phyloP scores from a whole-genome alignment of 2,888 invertebrate species.

The Ornithoptera priamus region DNA sequence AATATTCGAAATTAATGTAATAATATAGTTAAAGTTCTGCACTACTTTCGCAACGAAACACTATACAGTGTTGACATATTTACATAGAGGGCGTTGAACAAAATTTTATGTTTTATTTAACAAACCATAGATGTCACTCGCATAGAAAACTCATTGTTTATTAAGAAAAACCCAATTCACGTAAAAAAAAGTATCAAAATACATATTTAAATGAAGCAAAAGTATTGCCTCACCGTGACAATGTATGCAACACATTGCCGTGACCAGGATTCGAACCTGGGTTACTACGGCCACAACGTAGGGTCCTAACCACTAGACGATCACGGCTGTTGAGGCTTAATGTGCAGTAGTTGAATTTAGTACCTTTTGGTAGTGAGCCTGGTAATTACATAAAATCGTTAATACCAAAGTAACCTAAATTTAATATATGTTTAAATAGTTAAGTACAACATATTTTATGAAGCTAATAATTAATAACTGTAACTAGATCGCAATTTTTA shows the following conservation, averaged over 20 bases:
- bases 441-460: no score
- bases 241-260: conserved; percentile 69
- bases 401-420: no score
- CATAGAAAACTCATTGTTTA: neutral
- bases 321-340: conserved; percentile 79
- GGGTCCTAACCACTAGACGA: conserved; percentile 88
- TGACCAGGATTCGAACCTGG: conserved; percentile 85
- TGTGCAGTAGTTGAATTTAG: no score
- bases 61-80: neutral
- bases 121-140: conserved; percentile 13
- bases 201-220: neutral
- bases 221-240: conserved; percentile 64
- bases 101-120: neutral
- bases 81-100: conserved; percentile 27
- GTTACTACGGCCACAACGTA: conserved; percentile 88
- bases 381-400: no score
- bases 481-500: no score
- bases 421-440: no score
- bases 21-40: no score
- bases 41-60: neutral
- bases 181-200: neutral
- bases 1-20: no score
- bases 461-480: no score
- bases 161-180: neutral
- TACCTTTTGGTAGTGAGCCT: no score